Evolutionary conservation across 2,888 invertebrate species (phyloP).

Genomic region (Phytoseiulus persimilis): DNA sequence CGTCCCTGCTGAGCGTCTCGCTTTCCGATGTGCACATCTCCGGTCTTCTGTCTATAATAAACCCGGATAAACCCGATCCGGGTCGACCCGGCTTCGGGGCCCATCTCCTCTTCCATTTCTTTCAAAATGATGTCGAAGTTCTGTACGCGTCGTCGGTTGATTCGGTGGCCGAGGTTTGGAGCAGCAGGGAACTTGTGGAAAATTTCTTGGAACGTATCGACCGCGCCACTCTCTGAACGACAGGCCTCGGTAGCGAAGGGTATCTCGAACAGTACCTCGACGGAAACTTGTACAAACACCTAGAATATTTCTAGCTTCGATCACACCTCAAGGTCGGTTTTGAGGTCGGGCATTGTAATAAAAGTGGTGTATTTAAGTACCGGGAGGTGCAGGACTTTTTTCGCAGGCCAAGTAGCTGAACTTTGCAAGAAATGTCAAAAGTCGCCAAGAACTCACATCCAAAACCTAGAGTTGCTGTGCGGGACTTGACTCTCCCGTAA

Average conservation of each 20-base stretch:
- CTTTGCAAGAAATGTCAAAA: no score
- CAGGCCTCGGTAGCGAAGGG: no score
- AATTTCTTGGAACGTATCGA: conserved; percentile 12
- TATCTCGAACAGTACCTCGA: no score
- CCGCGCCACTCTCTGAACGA: neutral
- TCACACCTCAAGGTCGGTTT: no score
- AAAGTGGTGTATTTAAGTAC: no score
- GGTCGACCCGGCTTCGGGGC: conserved; percentile 19
- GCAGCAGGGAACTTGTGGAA: neutral
- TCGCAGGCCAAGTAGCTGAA: no score
- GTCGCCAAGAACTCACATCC: conserved; percentile 55
- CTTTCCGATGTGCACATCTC: conserved; percentile 19
- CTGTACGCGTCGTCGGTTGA: conserved; percentile 11
- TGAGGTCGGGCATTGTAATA: no score
- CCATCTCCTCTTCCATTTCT: neutral
- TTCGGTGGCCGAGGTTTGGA: neutral
- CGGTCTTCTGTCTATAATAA: conserved; percentile 10
- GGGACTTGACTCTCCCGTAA: conserved; percentile 78
- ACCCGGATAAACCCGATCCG: neutral
- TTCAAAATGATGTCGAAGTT: neutral
- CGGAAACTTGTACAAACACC: no score
- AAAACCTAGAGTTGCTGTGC: conserved; percentile 76
- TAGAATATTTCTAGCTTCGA: no score
- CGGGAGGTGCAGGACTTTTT: no score
- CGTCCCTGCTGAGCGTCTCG: neutral